A percentile compares a stretch with the other conserved stretches of the same genome.
Conservation (phyloP, 2,888 invertebrate species). For the Cremastobaeus sp. region DNA sequence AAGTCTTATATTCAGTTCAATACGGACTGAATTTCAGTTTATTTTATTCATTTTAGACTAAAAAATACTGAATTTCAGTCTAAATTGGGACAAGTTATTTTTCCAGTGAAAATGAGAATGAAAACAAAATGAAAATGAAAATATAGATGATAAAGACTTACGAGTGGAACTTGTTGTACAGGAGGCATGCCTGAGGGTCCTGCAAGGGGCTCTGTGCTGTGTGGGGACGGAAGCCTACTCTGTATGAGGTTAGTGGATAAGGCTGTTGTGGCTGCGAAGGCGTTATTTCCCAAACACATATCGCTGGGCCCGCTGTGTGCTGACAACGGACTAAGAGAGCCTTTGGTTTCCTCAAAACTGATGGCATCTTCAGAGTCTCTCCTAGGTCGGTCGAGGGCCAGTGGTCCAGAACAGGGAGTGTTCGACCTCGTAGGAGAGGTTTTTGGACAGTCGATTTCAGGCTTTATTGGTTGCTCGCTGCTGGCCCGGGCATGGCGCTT, state of each 20-base stretch:
- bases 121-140: too few species aligned
- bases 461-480: slow-evolving; percentile 70
- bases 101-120: too few species aligned
- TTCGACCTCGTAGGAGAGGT: slow-evolving; percentile 65
- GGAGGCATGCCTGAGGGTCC: slow-evolving; percentile 92
- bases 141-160: too few species aligned
- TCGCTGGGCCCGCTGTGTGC: slow-evolving; percentile 80
- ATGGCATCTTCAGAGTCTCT: slow-evolving; percentile 75
- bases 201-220: slow-evolving; percentile 84
- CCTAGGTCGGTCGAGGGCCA: slow-evolving; percentile 73
- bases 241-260: slow-evolving; percentile 72
- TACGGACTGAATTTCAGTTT: too few species aligned
- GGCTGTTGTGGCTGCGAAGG: slow-evolving; percentile 63
- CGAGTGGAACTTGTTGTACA: slow-evolving; percentile 93
- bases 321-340: slow-evolving; percentile 76
- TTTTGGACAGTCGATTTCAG: slow-evolving; percentile 69
- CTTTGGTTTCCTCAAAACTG: slow-evolving; percentile 75
- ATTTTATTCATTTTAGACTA: too few species aligned
- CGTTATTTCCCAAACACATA: slow-evolving; percentile 80
- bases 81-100: too few species aligned
- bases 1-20: too few species aligned
- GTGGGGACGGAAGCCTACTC: slow-evolving; percentile 82
- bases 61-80: too few species aligned
- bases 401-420: slow-evolving; percentile 78
- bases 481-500: slow-evolving; percentile 64